phyloP scores from a whole-genome alignment of 2,888 invertebrate genomes.

The Pimpla rufipes region DNA sequence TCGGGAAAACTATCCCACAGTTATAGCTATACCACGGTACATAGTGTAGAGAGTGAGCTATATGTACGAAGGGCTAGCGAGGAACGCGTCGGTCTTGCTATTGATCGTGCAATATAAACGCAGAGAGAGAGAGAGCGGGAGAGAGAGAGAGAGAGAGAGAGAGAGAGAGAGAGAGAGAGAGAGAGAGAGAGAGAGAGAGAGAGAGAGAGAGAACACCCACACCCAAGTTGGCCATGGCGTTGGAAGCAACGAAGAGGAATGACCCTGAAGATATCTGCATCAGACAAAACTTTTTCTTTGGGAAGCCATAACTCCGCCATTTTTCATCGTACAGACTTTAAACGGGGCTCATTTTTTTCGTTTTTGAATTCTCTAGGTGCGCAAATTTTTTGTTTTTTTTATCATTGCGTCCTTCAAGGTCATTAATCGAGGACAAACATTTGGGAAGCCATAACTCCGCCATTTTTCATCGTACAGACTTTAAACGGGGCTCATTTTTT shows the following conservation, averaged over 20 bases:
- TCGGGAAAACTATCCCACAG: constrained; percentile 41
- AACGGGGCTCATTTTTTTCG: too few relatives aligned
- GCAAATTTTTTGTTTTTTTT: too few relatives aligned
- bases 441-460: too few relatives aligned
- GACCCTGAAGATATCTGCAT: too few relatives aligned
- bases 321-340: too few relatives aligned
- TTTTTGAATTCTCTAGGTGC: too few relatives aligned
- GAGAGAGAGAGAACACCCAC: constrained; percentile 39
- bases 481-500: too few relatives aligned
- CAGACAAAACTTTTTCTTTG: too few relatives aligned
- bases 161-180: not conserved
- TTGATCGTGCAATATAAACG: constrained; percentile 47
- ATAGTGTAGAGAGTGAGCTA: constrained; percentile 13
- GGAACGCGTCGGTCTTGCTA: constrained; percentile 36
- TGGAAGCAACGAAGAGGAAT: constrained; percentile 24
- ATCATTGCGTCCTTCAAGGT: too few relatives aligned
- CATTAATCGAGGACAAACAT: too few relatives aligned
- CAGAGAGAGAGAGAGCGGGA: not conserved
- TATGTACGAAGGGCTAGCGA: constrained; percentile 47
- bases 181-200: constrained; percentile 25
- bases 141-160: constrained; percentile 11
- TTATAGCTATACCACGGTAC: constrained; percentile 21
- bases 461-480: too few relatives aligned
- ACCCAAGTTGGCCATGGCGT: constrained; percentile 36
- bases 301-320: too few relatives aligned